These are phyloP conservation scores for Sula dactylatra DNA, from an alignment of 2,113 vertebrate genomes.

Conservation along the genomic window DNA sequence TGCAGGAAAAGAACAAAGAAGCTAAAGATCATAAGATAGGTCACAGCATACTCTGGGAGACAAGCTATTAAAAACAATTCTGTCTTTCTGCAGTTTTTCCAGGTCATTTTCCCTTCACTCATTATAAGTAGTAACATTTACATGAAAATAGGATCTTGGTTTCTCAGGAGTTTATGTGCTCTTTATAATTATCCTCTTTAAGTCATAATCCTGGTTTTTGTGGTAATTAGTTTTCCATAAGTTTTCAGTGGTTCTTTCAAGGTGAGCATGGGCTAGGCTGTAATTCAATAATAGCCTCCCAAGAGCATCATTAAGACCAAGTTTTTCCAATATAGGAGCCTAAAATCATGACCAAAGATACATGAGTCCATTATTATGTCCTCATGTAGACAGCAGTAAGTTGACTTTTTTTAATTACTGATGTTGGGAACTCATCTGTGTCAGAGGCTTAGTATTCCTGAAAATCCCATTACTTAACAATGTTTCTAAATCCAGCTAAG, in stretches of 20 bases:
- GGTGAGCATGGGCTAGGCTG: background rate
- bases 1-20: constrained; percentile 17
- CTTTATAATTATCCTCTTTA: constrained; percentile 16
- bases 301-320: background rate
- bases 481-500: background rate
- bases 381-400: background rate
- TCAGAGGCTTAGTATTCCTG: background rate
- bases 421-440: background rate
- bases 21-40: constrained; percentile 15
- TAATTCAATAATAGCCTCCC: background rate
- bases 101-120: constrained; percentile 36
- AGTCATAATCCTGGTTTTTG: background rate
- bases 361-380: background rate
- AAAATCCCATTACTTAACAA: background rate
- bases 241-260: constrained; percentile 4
- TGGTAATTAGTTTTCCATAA: constrained; percentile 21
- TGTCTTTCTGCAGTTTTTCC: constrained; percentile 24
- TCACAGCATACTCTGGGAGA: background rate
- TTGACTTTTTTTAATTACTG: background rate
- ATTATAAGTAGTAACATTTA: constrained; percentile 15
- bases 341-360: background rate
- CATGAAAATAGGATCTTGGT: constrained; percentile 29
- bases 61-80: constrained; percentile 26
- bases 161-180: constrained; percentile 15
- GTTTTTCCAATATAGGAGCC: background rate